Conservation (phyloP, 1,140 invertebrate species). For the Hylyphantes graminicola region DNA sequence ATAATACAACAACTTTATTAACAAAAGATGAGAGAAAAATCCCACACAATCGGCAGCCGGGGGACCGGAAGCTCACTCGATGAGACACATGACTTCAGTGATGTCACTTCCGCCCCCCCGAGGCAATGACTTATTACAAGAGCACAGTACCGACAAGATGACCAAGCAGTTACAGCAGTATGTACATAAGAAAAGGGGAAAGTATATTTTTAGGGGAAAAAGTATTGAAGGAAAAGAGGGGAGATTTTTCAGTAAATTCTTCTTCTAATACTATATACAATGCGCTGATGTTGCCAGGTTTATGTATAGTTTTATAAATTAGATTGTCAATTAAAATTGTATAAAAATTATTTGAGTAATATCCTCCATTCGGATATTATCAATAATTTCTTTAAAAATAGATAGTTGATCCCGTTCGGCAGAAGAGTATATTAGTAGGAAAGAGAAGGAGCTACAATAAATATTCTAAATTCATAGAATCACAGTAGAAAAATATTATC, state of each 20-base stretch:
- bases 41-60: constrained; percentile 29
- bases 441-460: too few relatives aligned
- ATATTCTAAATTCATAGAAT: too few relatives aligned
- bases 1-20: constrained; percentile 54
- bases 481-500: too few relatives aligned
- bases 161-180: constrained; percentile 46
- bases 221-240: neutral
- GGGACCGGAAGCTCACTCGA: constrained; percentile 39
- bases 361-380: constrained; percentile 25
- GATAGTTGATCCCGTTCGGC: too few relatives aligned
- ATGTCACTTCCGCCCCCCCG: constrained; percentile 37
- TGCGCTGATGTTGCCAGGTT: too few relatives aligned
- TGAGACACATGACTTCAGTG: constrained; percentile 44
- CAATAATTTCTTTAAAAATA: neutral
- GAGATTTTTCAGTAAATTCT: neutral
- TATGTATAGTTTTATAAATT: too few relatives aligned
- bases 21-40: constrained; percentile 37
- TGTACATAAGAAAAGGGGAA: constrained; percentile 17
- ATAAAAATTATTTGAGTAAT: constrained; percentile 34
- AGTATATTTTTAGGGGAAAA: neutral
- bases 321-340: neutral
- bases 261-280: too few relatives aligned
- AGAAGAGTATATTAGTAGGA: too few relatives aligned
- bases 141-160: constrained; percentile 46
- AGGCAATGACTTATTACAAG: constrained; percentile 48